Evolutionary conservation across 2,888 invertebrate genomes (phyloP).

Genomic region (Cryptus viduatorius): DNA sequence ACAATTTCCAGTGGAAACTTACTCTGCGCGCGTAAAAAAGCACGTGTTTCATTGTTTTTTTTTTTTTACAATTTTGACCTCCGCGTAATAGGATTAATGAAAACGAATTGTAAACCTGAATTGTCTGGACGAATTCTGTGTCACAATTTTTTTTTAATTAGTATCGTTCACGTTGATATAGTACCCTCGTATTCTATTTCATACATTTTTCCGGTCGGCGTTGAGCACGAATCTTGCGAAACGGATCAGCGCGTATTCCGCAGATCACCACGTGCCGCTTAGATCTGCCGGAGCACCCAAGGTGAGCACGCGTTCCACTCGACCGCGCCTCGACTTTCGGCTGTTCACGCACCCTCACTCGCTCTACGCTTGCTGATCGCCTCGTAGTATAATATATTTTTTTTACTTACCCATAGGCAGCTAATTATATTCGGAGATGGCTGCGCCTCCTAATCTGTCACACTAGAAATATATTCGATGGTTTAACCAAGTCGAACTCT

Average conservation of each 20-base stretch:
- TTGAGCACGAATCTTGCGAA: neutral
- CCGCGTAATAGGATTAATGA: constrained; percentile 6
- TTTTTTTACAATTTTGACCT: neutral
- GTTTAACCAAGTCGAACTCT: neutral
- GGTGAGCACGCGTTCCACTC: constrained; percentile 35
- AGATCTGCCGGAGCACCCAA: constrained; percentile 28
- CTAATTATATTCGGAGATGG: constrained; percentile 1
- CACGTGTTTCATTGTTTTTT: neutral
- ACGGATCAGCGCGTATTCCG: constrained; percentile 9
- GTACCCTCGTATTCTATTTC: neutral
- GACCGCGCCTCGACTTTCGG: constrained; percentile 41
- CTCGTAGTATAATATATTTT: neutral
- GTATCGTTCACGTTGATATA: constrained; percentile 4
- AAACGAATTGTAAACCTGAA: constrained; percentile 13
- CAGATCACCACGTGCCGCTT: constrained; percentile 24
- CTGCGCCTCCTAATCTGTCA: neutral
- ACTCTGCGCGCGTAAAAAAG: neutral
- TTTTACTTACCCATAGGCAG: neutral
- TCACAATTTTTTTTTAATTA: neutral
- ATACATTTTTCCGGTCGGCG: constrained; percentile 6
- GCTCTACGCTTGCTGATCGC: neutral
- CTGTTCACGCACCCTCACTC: constrained; percentile 14
- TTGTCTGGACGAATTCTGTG: constrained; percentile 9
- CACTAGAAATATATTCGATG: neutral
- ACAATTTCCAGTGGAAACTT: neutral